phyloP scores from a whole-genome alignment of 2,888 invertebrate species.

The Chymomyza fuscimana region DNA sequence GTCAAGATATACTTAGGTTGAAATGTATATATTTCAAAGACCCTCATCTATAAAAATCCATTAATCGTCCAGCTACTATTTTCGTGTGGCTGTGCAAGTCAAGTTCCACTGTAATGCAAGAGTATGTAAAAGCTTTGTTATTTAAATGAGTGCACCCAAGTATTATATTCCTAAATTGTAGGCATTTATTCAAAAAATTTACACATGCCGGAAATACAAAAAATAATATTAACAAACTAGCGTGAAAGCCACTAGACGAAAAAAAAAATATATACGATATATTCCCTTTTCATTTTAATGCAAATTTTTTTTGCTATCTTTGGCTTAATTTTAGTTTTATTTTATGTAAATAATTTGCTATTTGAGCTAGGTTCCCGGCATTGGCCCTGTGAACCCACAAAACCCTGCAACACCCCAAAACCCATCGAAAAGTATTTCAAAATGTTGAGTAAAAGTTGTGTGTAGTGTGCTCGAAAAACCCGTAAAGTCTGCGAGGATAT shows the following conservation, averaged over 20 bases:
- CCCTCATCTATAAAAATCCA: no score
- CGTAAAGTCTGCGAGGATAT: conserved; percentile 3
- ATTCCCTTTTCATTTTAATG: not conserved
- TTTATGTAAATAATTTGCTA: conserved; percentile 6
- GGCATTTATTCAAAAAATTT: no score
- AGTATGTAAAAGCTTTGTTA: no score
- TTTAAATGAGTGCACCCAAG: no score
- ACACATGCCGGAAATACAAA: not conserved
- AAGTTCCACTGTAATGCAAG: no score
- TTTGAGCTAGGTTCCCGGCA: not conserved
- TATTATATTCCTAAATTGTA: no score
- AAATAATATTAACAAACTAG: not conserved
- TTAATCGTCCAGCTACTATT: no score
- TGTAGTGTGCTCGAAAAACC: not conserved
- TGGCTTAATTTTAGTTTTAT: conserved; percentile 4
- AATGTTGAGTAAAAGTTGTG: conserved; percentile 3
- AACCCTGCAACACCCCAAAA: no score
- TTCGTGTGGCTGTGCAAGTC: no score
- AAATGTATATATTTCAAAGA: no score
- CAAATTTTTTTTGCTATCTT: not conserved
- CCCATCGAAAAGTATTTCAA: not conserved
- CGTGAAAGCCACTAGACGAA: not conserved
- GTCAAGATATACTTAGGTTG: no score
- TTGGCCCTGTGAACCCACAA: not conserved
- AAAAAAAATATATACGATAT: not conserved